These are phyloP conservation scores for Cyrtodaria siliqua DNA, from an alignment of 2,888 invertebrate species.

Conservation along the genomic window DNA sequence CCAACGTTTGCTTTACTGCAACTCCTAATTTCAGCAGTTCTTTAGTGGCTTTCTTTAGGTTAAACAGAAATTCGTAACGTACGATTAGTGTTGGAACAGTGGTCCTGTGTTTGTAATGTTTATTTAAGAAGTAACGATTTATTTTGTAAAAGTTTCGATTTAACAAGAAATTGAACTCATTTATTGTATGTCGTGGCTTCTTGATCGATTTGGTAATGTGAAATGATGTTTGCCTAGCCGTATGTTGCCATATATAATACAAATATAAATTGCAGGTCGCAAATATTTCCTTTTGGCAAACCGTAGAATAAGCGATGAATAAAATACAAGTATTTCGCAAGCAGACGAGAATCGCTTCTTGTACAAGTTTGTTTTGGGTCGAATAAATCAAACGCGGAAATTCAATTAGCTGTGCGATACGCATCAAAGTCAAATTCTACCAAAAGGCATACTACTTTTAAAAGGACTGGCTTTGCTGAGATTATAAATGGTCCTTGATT, in stretches of 20 bases:
- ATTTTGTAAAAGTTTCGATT: not conserved
- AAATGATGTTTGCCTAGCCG: not conserved
- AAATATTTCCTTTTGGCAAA: too few relatives aligned
- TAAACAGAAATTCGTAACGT: not conserved
- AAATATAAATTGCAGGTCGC: not conserved
- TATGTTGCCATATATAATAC: not conserved
- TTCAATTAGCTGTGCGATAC: too few relatives aligned
- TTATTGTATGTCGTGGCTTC: not conserved
- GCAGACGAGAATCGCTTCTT: too few relatives aligned
- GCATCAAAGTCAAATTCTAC: too few relatives aligned
- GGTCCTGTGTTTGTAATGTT: constrained; percentile 1
- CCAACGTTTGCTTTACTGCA: not conserved
- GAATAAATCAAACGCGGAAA: too few relatives aligned
- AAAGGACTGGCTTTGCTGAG: too few relatives aligned
- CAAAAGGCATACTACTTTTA: too few relatives aligned
- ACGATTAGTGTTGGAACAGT: not conserved
- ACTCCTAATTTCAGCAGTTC: not conserved
- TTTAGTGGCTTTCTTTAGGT: not conserved
- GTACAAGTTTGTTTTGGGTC: too few relatives aligned
- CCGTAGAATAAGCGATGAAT: too few relatives aligned
- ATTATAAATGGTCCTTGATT: too few relatives aligned
- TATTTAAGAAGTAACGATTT: not conserved
- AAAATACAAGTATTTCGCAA: too few relatives aligned
- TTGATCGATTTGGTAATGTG: not conserved
- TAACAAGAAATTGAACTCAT: not conserved